Evolutionary conservation across 2,888 invertebrate species (phyloP).

Genomic region (Selenia dentaria): DNA sequence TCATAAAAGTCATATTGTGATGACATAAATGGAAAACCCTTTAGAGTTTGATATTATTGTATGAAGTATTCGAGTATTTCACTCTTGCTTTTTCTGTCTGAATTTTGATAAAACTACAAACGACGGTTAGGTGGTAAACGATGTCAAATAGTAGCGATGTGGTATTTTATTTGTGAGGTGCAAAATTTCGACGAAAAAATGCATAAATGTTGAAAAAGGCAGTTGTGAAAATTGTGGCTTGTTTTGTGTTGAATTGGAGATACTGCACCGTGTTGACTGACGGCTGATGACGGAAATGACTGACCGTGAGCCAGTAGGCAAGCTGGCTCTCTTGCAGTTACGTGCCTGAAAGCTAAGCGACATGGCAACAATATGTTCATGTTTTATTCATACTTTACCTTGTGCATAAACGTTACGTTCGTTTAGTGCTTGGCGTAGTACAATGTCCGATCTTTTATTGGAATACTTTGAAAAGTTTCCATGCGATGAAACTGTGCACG

Average conservation of each 20-base stretch:
- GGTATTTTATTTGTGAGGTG: slow-evolving; percentile 22
- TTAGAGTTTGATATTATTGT: too few relatives aligned
- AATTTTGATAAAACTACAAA: slow-evolving; percentile 10
- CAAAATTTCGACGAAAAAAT: slow-evolving; percentile 20
- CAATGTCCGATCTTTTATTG: slow-evolving; percentile 48
- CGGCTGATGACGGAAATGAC: too few relatives aligned
- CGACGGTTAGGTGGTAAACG: slow-evolving; percentile 15
- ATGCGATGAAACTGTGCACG: slow-evolving; percentile 30
- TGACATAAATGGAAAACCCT: too few relatives aligned
- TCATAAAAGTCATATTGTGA: too few relatives aligned
- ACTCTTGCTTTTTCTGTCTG: slow-evolving; percentile 13
- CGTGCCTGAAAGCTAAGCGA: too few relatives aligned
- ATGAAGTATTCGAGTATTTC: too few relatives aligned
- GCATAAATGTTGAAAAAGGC: slow-evolving; percentile 10
- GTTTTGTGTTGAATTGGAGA: too few relatives aligned
- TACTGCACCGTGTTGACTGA: slow-evolving; percentile 1
- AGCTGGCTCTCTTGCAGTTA: too few relatives aligned
- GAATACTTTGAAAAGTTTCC: slow-evolving; percentile 54
- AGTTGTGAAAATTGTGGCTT: slow-evolving; percentile 1
- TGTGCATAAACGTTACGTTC: slow-evolving; percentile 61
- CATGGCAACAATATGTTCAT: too few relatives aligned
- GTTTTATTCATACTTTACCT: too few relatives aligned
- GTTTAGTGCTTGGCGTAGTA: slow-evolving; percentile 58
- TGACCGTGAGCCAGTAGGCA: too few relatives aligned
- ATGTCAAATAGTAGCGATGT: slow-evolving; percentile 25